phyloP scores from a whole-genome alignment of 2,888 invertebrate genomes.

The Onthophagus sagittarius region DNA sequence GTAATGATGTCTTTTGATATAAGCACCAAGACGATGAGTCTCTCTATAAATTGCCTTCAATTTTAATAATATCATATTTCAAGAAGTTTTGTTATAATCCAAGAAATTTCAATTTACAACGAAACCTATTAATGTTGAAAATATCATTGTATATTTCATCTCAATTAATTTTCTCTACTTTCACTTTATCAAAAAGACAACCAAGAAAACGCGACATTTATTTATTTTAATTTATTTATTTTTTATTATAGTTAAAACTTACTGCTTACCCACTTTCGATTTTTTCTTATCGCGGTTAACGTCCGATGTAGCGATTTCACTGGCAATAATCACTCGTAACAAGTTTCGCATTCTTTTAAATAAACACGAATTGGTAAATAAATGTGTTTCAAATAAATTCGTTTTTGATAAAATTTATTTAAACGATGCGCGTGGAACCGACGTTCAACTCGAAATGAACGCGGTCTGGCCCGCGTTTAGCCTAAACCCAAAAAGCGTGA shows the following conservation, averaged over 20 bases:
- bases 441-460: background rate
- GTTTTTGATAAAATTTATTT: background rate
- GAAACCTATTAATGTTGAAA: background rate
- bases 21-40: background rate
- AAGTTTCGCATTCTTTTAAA: background rate
- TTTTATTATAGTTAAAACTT: too few species aligned
- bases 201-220: background rate
- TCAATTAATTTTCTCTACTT: background rate
- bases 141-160: background rate
- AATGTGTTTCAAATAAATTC: too few species aligned
- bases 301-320: background rate
- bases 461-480: background rate
- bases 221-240: background rate
- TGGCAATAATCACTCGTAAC: background rate
- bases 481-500: constrained; percentile 15
- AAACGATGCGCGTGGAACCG: background rate
- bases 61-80: background rate
- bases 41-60: background rate
- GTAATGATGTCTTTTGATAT: background rate
- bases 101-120: background rate
- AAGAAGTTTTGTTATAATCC: background rate
- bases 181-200: background rate
- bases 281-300: background rate
- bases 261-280: background rate
- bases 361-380: too few species aligned